These are phyloP conservation scores for Synaphobranchus kaupii DNA, from an alignment of 2,797 vertebrate genomes.

Conservation along the genomic window DNA sequence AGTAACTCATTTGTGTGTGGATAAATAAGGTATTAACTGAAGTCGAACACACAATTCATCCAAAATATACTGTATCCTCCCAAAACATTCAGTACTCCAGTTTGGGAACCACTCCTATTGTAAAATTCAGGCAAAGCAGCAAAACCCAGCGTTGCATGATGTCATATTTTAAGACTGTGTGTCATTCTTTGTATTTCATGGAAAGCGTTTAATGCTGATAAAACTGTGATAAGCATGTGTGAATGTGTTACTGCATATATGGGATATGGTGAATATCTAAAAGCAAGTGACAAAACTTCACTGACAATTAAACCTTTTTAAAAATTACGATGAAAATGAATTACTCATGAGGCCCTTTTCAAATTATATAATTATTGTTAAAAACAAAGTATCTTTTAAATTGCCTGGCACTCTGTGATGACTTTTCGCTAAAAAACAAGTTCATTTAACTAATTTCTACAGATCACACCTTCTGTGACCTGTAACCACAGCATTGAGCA, in stretches of 20 bases:
- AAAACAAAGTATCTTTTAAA: neutral
- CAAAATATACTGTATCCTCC: neutral
- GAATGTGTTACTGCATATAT: neutral
- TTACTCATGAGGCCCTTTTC: neutral
- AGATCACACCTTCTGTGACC: neutral
- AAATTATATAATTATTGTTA: neutral
- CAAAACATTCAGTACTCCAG: neutral
- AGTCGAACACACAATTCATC: neutral
- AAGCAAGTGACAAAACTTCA: neutral
- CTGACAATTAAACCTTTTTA: neutral
- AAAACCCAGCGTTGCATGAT: neutral
- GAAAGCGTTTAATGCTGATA: neutral
- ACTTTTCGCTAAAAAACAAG: neutral
- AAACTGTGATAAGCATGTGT: neutral
- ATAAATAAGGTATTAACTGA: neutral
- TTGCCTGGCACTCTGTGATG: neutral
- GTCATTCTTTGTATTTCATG: neutral
- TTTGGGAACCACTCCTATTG: neutral
- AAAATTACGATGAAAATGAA: neutral
- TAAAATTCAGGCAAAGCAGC: neutral
- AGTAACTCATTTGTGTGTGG: neutral
- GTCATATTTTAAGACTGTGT: neutral
- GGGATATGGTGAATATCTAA: neutral
- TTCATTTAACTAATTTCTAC: neutral
- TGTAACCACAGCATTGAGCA: neutral